phyloP scores from a whole-genome alignment of 2,888 invertebrate genomes.

The Lasioglossum zephyrum region DNA sequence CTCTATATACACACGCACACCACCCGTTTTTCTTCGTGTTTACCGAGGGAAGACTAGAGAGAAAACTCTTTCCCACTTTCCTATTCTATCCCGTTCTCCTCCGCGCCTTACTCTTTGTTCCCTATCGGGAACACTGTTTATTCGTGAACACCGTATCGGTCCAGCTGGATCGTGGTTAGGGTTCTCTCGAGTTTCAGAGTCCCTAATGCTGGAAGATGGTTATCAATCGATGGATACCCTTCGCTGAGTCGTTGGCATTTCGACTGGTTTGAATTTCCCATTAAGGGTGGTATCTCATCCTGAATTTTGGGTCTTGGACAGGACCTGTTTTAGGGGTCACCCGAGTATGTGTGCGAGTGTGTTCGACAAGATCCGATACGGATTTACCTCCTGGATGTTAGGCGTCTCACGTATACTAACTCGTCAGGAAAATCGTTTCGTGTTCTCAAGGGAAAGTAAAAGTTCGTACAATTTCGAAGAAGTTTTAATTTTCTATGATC shows the following conservation, averaged over 20 bases:
- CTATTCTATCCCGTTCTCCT: not conserved
- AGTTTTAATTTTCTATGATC: too few relatives aligned
- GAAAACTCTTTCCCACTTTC: not conserved
- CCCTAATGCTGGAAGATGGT: not conserved
- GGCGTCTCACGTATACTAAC: not conserved
- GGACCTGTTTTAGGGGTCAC: too few relatives aligned
- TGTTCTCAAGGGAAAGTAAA: too few relatives aligned
- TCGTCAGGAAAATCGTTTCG: too few relatives aligned
- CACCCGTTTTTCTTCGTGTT: constrained; percentile 35
- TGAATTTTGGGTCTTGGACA: too few relatives aligned
- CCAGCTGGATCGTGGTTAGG: not conserved
- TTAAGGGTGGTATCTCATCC: too few relatives aligned
- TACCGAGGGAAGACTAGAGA: constrained; percentile 22
- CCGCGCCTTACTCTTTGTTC: constrained; percentile 32
- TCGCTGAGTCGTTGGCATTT: not conserved
- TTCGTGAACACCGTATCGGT: not conserved
- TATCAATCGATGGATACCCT: not conserved
- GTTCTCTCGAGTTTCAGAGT: not conserved
- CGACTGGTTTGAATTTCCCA: not conserved
- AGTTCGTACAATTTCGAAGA: too few relatives aligned
- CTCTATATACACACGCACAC: not conserved
- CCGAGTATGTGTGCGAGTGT: not conserved
- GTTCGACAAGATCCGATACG: not conserved
- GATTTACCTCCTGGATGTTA: not conserved
- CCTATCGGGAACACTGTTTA: not conserved